Percentiles rank a stretch among this genome's conserved stretches.
Evolutionary conservation across 2,888 invertebrate genomes (phyloP).

Genomic region (Gastrophysa polygoni): DNA sequence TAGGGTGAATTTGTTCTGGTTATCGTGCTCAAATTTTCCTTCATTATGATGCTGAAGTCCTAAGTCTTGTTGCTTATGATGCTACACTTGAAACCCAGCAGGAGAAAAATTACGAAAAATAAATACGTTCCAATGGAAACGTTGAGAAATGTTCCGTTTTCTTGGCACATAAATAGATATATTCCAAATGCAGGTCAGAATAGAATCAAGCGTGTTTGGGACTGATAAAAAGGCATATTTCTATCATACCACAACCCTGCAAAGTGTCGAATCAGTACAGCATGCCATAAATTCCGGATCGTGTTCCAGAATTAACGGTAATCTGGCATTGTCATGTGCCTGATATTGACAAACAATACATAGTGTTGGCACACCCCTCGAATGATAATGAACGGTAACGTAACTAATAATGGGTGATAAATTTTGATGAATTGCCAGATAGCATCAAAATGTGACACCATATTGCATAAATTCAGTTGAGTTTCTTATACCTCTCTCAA

Average conservation of each 20-base stretch:
- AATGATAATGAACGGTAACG: slow-evolving; percentile 15
- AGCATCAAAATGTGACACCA: slow-evolving; percentile 14
- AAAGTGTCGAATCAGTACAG: not conserved
- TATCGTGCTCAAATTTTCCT: too few relatives aligned
- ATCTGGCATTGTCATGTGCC: slow-evolving; percentile 14
- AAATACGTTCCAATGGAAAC: too few relatives aligned
- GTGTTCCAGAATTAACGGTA: not conserved
- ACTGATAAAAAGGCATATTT: not conserved
- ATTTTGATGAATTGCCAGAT: slow-evolving; percentile 24
- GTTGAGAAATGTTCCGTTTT: too few relatives aligned
- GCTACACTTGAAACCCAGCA: too few relatives aligned
- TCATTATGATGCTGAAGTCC: too few relatives aligned
- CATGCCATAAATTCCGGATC: not conserved
- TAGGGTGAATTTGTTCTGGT: too few relatives aligned
- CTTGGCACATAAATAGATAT: too few relatives aligned
- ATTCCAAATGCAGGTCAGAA: too few relatives aligned
- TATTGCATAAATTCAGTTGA: slow-evolving; percentile 17
- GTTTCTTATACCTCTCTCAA: too few relatives aligned
- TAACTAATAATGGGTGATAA: slow-evolving; percentile 16
- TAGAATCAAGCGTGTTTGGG: not conserved
- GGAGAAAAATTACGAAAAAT: too few relatives aligned
- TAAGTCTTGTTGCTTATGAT: too few relatives aligned
- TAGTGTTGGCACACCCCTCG: not conserved
- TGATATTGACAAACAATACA: slow-evolving; percentile 7
- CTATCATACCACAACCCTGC: not conserved